Conservation (phyloP, 2,888 invertebrate genomes). For the Amblyjoppa fuscipennis region DNA sequence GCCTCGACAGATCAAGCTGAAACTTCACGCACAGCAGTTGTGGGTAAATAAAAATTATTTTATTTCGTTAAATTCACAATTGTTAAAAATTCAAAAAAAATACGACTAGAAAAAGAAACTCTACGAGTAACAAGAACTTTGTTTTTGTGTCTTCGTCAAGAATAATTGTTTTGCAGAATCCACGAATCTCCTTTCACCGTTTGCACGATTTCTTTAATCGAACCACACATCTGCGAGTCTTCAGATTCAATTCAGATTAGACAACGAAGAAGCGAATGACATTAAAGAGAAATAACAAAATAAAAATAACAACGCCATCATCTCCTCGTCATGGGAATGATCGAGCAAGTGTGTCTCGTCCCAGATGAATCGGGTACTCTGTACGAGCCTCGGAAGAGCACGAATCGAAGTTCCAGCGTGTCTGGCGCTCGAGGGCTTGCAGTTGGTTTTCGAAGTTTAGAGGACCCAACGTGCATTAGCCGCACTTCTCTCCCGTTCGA, state of each 20-base stretch:
- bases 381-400: background rate
- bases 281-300: background rate
- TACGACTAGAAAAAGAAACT: too few species aligned
- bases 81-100: too few species aligned
- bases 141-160: too few species aligned
- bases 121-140: too few species aligned
- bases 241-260: background rate
- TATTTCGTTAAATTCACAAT: too few species aligned
- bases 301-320: background rate
- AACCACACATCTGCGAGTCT: conserved; percentile 27
- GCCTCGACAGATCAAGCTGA: too few species aligned
- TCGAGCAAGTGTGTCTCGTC: background rate
- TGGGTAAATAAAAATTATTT: too few species aligned
- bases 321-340: background rate
- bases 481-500: conserved; percentile 11
- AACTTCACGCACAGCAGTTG: too few species aligned
- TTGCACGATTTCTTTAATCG: too few species aligned
- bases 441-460: conserved; percentile 13
- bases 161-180: too few species aligned
- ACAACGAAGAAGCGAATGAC: background rate
- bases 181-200: too few species aligned
- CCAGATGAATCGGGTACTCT: background rate
- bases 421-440: conserved; percentile 4
- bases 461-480: conserved; percentile 1
- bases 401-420: conserved; percentile 19